A percentile compares a stretch with the other conserved stretches of the same genome.
phyloP scores from a whole-genome alignment of 2,888 invertebrate species.

The Sminthurides aquaticus region DNA sequence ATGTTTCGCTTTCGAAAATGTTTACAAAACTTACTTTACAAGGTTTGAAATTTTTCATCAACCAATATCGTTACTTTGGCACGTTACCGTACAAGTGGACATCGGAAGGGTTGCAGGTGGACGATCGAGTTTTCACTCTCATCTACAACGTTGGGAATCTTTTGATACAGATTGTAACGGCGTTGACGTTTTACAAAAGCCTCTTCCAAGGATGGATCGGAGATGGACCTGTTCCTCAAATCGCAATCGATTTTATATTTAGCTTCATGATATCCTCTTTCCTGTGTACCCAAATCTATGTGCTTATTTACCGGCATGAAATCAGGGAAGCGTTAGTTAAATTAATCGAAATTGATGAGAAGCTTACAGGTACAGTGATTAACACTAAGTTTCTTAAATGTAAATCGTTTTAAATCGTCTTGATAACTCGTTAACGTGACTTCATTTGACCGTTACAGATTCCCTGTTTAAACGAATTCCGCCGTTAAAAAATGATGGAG shows the following conservation, averaged over 20 bases:
- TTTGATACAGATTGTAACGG: background rate
- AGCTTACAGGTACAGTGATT: too few relatives aligned
- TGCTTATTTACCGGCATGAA: too few relatives aligned
- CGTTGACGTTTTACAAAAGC: background rate
- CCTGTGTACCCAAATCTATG: background rate
- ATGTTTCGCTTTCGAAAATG: too few relatives aligned
- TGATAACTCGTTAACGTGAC: too few relatives aligned
- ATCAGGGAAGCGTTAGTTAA: too few relatives aligned
- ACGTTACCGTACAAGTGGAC: background rate
- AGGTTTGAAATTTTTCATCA: background rate
- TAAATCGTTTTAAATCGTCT: too few relatives aligned
- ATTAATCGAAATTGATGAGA: too few relatives aligned
- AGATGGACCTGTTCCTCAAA: background rate
- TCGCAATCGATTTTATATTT: background rate
- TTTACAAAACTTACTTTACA: background rate
- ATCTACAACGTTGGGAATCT: background rate
- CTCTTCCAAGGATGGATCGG: background rate
- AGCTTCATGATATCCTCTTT: background rate
- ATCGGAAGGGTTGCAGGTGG: background rate
- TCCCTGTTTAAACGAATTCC: too few relatives aligned
- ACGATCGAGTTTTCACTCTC: background rate
- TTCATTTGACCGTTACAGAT: too few relatives aligned
- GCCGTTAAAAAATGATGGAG: slow-evolving; percentile 1
- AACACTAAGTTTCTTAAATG: too few relatives aligned
- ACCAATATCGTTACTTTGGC: background rate